Evolutionary conservation across 2,113 vertebrate genomes (phyloP).

Genomic region (Cnemophilus loriae): DNA sequence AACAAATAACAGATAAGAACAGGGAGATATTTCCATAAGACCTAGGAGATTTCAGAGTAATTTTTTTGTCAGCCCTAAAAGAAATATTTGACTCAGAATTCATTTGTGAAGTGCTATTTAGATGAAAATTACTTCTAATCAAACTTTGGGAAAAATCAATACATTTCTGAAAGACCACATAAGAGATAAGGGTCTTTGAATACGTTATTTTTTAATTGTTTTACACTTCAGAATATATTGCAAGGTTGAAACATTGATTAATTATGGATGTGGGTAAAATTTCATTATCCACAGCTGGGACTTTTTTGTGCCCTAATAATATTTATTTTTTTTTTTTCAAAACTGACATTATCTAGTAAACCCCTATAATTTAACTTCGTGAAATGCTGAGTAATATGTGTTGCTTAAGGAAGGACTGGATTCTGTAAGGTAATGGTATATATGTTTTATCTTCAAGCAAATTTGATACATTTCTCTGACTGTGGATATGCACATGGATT

Average conservation of each 20-base stretch:
- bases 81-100: constrained; percentile 32
- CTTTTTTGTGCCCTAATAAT: neutral
- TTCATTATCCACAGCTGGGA: constrained; percentile 3
- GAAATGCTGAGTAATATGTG: neutral
- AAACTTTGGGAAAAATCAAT: constrained; percentile 20
- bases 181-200: constrained; percentile 21
- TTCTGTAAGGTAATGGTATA: neutral
- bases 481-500: neutral
- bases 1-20: neutral
- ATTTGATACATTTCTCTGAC: neutral
- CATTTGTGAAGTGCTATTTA: neutral
- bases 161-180: constrained; percentile 8
- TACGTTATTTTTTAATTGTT: constrained; percentile 47
- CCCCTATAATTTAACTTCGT: neutral
- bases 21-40: neutral
- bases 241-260: constrained; percentile 35
- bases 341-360: neutral
- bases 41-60: neutral
- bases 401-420: neutral
- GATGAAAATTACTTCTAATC: constrained; percentile 46
- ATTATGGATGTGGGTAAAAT: constrained; percentile 15
- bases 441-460: neutral
- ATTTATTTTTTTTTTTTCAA: neutral
- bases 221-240: constrained; percentile 8
- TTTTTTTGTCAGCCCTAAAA: neutral